Evolutionary conservation across 2,888 invertebrate species (phyloP).

Genomic region (Thecophora atra): DNA sequence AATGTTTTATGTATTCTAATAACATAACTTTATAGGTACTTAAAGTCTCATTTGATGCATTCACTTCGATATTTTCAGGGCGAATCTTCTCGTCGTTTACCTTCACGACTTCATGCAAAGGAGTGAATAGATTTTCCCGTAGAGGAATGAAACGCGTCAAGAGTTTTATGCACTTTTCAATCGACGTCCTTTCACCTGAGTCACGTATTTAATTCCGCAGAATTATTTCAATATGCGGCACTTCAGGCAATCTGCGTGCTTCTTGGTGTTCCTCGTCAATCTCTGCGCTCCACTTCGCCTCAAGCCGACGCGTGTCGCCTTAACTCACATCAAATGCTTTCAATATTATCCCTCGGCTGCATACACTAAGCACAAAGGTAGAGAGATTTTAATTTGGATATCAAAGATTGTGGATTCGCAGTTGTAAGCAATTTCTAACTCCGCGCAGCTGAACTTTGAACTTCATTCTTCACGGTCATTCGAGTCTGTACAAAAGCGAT

Average conservation of each 20-base stretch:
- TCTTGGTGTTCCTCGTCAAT: neutral
- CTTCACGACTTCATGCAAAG: too few relatives aligned
- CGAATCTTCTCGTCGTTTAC: too few relatives aligned
- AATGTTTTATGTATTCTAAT: too few relatives aligned
- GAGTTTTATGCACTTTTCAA: neutral
- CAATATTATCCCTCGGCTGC: conserved; percentile 29
- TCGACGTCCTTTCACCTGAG: neutral
- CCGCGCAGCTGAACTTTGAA: neutral
- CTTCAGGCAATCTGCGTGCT: neutral
- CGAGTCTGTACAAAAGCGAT: conserved; percentile 12
- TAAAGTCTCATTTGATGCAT: too few relatives aligned
- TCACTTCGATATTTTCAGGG: too few relatives aligned
- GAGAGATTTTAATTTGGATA: neutral
- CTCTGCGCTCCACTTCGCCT: neutral
- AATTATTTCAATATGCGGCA: conserved; percentile 4
- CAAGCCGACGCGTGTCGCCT: conserved; percentile 4
- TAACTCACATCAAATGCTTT: conserved; percentile 42
- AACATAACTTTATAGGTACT: too few relatives aligned
- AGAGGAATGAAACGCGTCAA: neutral
- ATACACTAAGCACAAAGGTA: neutral
- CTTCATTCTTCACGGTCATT: conserved; percentile 34
- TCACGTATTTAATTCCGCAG: conserved; percentile 21
- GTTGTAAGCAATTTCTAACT: too few relatives aligned
- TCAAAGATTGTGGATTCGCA: too few relatives aligned
- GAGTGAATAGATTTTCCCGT: neutral